Conservation (phyloP, 1,140 invertebrate species). For the Cydia splendana region DNA sequence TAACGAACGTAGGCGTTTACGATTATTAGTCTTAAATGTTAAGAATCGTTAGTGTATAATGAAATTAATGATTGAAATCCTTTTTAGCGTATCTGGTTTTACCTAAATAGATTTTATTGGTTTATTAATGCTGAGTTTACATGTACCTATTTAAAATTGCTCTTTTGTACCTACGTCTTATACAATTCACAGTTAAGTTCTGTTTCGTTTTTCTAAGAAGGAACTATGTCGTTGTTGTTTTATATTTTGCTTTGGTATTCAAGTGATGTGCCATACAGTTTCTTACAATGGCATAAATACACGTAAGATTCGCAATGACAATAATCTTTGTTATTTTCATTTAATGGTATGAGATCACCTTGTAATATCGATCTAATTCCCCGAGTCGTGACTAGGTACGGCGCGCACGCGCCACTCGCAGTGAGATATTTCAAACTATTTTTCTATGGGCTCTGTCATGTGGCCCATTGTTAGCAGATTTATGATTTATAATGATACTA, state of each 20-base stretch:
- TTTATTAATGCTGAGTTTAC: neutral
- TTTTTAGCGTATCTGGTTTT: neutral
- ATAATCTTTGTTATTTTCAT: conserved; percentile 37
- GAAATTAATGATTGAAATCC: neutral
- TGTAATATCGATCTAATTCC: conserved; percentile 59
- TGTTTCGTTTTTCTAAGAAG: too few relatives aligned
- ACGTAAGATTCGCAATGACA: conserved; percentile 21
- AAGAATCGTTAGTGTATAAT: neutral
- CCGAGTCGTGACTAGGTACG: conserved; percentile 63
- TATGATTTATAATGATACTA: conserved; percentile 68
- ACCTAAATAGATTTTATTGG: neutral
- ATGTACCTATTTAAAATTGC: too few relatives aligned
- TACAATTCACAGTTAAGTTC: too few relatives aligned
- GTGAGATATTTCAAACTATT: conserved; percentile 64
- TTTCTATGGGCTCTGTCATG: conserved; percentile 62
- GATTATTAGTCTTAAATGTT: neutral
- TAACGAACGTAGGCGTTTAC: neutral
- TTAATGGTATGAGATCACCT: conserved; percentile 54
- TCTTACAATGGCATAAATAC: neutral
- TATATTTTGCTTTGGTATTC: too few relatives aligned
- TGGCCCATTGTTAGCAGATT: conserved; percentile 65
- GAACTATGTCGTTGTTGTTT: too few relatives aligned
- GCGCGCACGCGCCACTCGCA: conserved; percentile 66
- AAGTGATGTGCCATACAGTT: too few relatives aligned
- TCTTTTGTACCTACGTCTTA: too few relatives aligned